Evolutionary conservation across 2,888 invertebrate species (phyloP).

Genomic region (Crocallis elinguaria): DNA sequence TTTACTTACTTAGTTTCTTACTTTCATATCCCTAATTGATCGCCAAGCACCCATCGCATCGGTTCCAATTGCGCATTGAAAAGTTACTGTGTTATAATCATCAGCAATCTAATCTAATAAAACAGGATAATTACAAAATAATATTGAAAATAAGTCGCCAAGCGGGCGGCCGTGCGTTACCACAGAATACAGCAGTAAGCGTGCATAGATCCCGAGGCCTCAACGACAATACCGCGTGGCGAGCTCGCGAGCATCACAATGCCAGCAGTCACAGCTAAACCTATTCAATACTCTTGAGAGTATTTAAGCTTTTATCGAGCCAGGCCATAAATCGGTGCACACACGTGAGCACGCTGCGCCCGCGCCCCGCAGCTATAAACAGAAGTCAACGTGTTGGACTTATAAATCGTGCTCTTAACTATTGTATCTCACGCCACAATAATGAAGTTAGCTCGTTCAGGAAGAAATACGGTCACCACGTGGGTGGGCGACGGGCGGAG

Average conservation of each 20-base stretch:
- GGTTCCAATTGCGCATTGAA: no score
- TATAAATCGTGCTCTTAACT: conserved; percentile 85
- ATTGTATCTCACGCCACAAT: conserved; percentile 84
- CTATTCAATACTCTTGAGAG: conserved; percentile 77
- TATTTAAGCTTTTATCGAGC: conserved; percentile 84
- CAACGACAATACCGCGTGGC: conserved; percentile 14
- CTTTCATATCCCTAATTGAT: no score
- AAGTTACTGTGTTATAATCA: no score
- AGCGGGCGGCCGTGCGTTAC: neutral
- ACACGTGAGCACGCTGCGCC: conserved; percentile 74
- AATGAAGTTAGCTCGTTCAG: conserved; percentile 84
- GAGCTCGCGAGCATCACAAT: conserved; percentile 21
- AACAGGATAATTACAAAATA: no score
- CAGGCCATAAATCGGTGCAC: conserved; percentile 80
- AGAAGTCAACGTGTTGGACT: conserved; percentile 84
- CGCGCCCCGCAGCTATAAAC: conserved; percentile 80
- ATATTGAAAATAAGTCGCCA: no score
- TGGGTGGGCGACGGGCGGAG: conserved; percentile 77
- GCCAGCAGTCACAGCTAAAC: conserved; percentile 47
- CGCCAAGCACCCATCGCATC: no score
- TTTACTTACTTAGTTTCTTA: no score
- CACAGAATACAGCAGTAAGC: no score
- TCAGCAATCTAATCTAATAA: no score
- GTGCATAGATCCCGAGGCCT: conserved; percentile 3
- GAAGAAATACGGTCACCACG: conserved; percentile 81